A percentile compares a stretch with the other conserved stretches of the same genome.
These are phyloP conservation scores for Margaritifera margaritifera DNA, from an alignment of 2,888 invertebrate genomes.

Conservation along the genomic window DNA sequence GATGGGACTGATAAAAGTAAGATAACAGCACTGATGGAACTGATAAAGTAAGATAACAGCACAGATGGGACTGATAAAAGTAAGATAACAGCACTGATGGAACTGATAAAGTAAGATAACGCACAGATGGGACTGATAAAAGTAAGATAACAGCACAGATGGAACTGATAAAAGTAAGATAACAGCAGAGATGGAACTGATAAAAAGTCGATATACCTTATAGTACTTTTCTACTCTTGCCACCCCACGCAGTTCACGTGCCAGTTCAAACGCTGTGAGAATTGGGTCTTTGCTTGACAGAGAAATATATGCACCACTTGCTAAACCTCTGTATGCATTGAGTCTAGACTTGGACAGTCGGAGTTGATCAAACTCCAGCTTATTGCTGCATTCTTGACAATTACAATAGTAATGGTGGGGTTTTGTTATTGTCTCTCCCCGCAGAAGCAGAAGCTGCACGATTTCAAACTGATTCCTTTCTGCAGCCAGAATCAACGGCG, in stretches of 20 bases:
- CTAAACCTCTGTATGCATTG: constrained; percentile 64
- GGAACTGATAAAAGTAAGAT: not conserved
- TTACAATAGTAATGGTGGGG: constrained; percentile 69
- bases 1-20: too few relatives aligned
- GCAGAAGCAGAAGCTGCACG: constrained; percentile 57
- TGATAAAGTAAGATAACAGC: not conserved
- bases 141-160: not conserved
- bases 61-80: not conserved
- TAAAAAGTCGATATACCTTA: constrained; percentile 46
- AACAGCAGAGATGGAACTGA: not conserved
- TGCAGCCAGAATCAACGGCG: constrained; percentile 65
- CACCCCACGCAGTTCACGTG: constrained; percentile 58
- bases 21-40: too few relatives aligned
- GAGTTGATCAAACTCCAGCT: constrained; percentile 61
- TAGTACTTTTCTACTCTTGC: constrained; percentile 66
- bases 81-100: too few relatives aligned
- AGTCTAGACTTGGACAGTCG: constrained; percentile 63
- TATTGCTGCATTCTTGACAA: constrained; percentile 64
- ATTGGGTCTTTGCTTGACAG: constrained; percentile 67
- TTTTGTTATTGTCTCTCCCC: constrained; percentile 66
- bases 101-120: not conserved
- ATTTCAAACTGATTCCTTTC: constrained; percentile 66
- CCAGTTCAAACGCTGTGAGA: constrained; percentile 64
- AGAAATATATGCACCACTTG: constrained; percentile 68
- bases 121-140: not conserved